Percentiles rank a stretch among this genome's conserved stretches.
phyloP scores from a whole-genome alignment of 2,888 invertebrate genomes.

The Euspilapteryx auroguttella region DNA sequence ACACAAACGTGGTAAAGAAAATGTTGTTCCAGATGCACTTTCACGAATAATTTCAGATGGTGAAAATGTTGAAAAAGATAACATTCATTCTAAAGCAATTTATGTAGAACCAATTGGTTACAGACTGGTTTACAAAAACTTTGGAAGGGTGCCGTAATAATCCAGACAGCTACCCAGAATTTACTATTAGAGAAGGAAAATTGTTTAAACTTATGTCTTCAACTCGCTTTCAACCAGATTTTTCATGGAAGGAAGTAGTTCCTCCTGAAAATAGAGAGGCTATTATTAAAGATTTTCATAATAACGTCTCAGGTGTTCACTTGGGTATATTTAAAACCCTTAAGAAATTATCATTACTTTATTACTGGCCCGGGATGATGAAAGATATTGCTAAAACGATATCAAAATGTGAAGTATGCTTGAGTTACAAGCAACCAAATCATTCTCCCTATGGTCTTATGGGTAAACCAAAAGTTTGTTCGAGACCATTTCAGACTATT shows the following conservation, averaged over 20 bases:
- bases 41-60: not conserved
- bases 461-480: no score
- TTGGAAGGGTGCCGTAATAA: not conserved
- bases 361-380: slow-evolving; percentile 1
- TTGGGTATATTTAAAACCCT: slow-evolving; percentile 6
- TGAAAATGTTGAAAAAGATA: no score
- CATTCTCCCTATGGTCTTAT: no score
- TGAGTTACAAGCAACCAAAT: no score
- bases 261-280: not conserved
- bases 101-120: no score
- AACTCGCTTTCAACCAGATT: not conserved
- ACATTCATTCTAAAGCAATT: no score
- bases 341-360: not conserved
- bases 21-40: slow-evolving; percentile 4
- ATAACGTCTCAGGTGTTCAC: no score
- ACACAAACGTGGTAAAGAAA: slow-evolving; percentile 1
- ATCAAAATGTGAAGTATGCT: no score
- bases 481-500: no score
- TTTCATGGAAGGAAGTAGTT: slow-evolving; percentile 2
- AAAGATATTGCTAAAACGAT: slow-evolving; percentile 1
- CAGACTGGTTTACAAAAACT: slow-evolving; percentile 1
- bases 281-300: not conserved
- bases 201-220: not conserved
- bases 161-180: not conserved
- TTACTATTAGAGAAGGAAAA: not conserved